Evolutionary conservation across 2,797 vertebrate genomes (phyloP).

Genomic region (Pangasius sanitwongsei): DNA sequence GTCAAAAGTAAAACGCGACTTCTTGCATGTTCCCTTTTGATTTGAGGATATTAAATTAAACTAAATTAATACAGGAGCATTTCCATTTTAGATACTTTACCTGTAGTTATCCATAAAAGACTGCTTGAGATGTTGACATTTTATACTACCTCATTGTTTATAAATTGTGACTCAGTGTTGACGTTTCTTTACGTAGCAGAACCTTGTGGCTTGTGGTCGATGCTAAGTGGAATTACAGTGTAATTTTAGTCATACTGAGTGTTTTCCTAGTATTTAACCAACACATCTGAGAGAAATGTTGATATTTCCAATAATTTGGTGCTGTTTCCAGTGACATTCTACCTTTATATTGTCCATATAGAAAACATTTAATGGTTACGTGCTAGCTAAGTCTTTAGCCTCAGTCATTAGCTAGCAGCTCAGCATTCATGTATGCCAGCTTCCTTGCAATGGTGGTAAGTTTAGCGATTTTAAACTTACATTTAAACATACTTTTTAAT

Average conservation of each 20-base stretch:
- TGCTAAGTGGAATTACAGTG: not conserved
- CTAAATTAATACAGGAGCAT: not conserved
- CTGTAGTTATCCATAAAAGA: not conserved
- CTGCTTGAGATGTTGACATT: not conserved
- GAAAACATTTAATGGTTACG: not conserved
- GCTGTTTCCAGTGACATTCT: not conserved
- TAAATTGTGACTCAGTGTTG: not conserved
- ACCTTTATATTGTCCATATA: not conserved
- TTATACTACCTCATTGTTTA: not conserved
- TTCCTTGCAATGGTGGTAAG: not conserved
- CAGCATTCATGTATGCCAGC: not conserved
- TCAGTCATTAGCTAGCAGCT: not conserved
- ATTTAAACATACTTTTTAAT: not conserved
- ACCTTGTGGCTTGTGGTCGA: not conserved
- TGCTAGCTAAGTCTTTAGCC: not conserved
- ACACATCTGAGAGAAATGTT: not conserved
- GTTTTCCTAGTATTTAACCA: not conserved
- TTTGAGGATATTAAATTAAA: not conserved
- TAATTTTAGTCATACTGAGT: no score
- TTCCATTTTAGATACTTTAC: not conserved
- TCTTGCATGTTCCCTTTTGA: not conserved
- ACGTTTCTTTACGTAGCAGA: not conserved
- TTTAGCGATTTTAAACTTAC: not conserved
- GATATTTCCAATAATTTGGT: not conserved
- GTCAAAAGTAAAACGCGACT: not conserved